Base-by-base conservation (phyloP, 30 jellyfish, hydroid and myxozoan species). In the Catostylus mosaicus region DNA sequence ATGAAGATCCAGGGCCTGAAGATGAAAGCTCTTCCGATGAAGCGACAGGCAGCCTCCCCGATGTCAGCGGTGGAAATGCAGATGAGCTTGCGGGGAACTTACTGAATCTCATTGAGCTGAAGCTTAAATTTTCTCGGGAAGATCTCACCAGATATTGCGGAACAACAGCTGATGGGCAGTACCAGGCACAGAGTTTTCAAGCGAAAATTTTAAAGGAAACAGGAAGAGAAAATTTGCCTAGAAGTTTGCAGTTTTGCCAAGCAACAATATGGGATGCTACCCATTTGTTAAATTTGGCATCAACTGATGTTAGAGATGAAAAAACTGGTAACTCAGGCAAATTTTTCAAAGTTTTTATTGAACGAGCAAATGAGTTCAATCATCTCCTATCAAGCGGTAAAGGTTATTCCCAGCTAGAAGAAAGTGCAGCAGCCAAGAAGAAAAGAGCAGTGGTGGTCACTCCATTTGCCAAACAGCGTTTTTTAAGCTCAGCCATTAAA, bases 131-230 rank as follows among this genome's bases (percentile, higher is more conserved):
- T 32, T 63, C 34, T 30, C 81, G 38, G 32, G 81, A 68, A 68
- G 81, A 68, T 68, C 65, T 68, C 38, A 33, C 23, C 8, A 23
- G 77, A 65, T 65, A 65, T 23, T 65, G 77, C 32, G 77, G 77
- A 16, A 65, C 77, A 14, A 23, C 77, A n/a, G 77, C 77, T 31
- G 77, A 65, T 31, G 77, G 77, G 10, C 77, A 47, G 10, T 65
- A 65, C 23, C 50, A 65, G 32, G 77, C 77, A 4, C 52, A 31
- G 9, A n/a, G n/a, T n/a, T n/a, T n/a, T n/a, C n/a, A n/a, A n/a
- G n/a, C n/a, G n/a, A n/a, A n/a, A n/a, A n/a, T 65, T 23, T 51
- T n/a, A 23, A 51, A 23, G 23, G 34, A 60, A 60, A 46, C 60
- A 9, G 60, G 60, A 11, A 11, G 60, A 46, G 16, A 9, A 11